Percentiles rank a stretch among this genome's conserved stretches.
Conservation (phyloP, 2,888 invertebrate species). For the Chrysopilus asiliformis region DNA sequence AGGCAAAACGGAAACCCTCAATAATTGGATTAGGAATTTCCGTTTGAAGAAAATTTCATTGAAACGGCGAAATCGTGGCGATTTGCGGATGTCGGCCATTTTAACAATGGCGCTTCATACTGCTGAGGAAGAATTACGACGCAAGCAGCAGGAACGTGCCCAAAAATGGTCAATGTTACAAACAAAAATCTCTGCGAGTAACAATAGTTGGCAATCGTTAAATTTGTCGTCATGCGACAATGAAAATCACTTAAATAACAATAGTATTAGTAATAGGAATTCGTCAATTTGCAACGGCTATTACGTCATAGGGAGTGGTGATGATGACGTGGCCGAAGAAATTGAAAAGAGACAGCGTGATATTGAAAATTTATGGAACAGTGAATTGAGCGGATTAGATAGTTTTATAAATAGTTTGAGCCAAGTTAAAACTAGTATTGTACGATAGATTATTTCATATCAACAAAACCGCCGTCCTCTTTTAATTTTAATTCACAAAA, state of each 20-base stretch:
- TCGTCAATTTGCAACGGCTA: background rate
- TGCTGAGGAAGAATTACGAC: slow-evolving; percentile 41
- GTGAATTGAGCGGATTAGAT: slow-evolving; percentile 44
- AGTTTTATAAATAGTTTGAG: slow-evolving; percentile 43
- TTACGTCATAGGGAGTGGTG: background rate
- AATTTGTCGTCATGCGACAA: slow-evolving; percentile 8
- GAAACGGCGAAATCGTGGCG: slow-evolving; percentile 37
- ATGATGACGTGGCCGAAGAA: slow-evolving; percentile 12
- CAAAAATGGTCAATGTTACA: slow-evolving; percentile 38
- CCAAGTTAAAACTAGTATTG: slow-evolving; percentile 3
- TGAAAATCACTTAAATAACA: slow-evolving; percentile 11
- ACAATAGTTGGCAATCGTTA: too few species aligned
- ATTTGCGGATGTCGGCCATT: slow-evolving; percentile 44
- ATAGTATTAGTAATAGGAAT: slow-evolving; percentile 9
- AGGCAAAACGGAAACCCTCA: slow-evolving; percentile 2
- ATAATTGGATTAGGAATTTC: slow-evolving; percentile 43
- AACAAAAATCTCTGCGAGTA: slow-evolving; percentile 27
- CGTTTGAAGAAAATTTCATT: slow-evolving; percentile 40
- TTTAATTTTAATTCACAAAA: slow-evolving; percentile 6
- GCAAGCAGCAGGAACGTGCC: slow-evolving; percentile 41
- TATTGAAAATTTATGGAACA: slow-evolving; percentile 31
- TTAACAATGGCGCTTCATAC: slow-evolving; percentile 39
- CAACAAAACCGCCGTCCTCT: background rate
- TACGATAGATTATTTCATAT: slow-evolving; percentile 3
- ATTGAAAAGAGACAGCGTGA: slow-evolving; percentile 22